These are phyloP conservation scores for Dryomyza anilis DNA, from an alignment of 2,888 invertebrate genomes.

Conservation along the genomic window DNA sequence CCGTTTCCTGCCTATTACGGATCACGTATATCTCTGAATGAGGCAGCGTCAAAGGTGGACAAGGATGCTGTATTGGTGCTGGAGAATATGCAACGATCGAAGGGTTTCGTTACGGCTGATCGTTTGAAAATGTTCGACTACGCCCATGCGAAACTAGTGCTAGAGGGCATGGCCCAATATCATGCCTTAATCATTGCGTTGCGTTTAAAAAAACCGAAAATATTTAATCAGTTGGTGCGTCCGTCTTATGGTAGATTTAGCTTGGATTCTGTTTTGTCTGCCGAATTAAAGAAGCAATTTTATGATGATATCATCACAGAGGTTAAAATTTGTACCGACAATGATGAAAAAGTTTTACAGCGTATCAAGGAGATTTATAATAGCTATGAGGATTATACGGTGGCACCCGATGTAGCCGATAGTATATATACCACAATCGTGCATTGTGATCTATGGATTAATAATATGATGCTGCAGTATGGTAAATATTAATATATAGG, in stretches of 20 bases:
- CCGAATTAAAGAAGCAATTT: not conserved
- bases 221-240: conserved; percentile 59
- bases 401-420: conserved; percentile 45
- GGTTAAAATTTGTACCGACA: conserved; percentile 36
- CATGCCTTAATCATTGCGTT: conserved; percentile 67
- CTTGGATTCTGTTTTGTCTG: conserved; percentile 38
- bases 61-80: not conserved
- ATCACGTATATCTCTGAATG: not conserved
- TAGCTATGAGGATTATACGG: conserved; percentile 40
- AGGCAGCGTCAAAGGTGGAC: not conserved
- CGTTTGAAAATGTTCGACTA: conserved; percentile 64
- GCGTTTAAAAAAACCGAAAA: conserved; percentile 61
- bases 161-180: conserved; percentile 64
- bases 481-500: too few species aligned
- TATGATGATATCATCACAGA: conserved; percentile 38
- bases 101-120: conserved; percentile 63
- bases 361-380: conserved; percentile 41
- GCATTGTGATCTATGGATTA: conserved; percentile 68
- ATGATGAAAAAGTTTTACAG: conserved; percentile 37
- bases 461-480: conserved; percentile 66
- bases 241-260: conserved; percentile 56
- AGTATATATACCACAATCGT: conserved; percentile 64
- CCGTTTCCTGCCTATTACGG: not conserved
- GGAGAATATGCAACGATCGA: not conserved
- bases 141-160: conserved; percentile 61